Base-by-base conservation (phyloP, 2,113 vertebrate genomes). In the Stictonetta naevosa region DNA sequence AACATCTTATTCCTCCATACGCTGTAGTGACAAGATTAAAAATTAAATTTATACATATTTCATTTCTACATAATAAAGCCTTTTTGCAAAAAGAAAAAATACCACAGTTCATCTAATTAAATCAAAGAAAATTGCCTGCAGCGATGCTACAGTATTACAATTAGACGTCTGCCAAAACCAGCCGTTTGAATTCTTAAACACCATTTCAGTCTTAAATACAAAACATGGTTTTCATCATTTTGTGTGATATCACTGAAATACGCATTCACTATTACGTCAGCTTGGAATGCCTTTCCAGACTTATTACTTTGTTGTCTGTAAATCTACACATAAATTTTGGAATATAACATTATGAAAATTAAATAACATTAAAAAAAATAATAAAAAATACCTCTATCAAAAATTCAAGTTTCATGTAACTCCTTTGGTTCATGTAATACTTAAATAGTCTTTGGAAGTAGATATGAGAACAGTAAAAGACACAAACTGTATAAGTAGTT, bases 41-140 rank as follows among this genome's bases (percentile, higher is more conserved):
- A 98, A 98, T 98, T 98, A 98, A 98, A 98, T 98, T 98, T 98
- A 98, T 98, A 98, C 98, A 98, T 98, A 98, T 98, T 98, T 98
- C 97, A 98, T 98, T 98, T 97, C 98, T 98, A 97, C 98, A 98
- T 98, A 98, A 98, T 98, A 98, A 98, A 98, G 97, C 92, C 97
- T 98, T 98, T 98, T 98, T 97, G 91, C 90, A 97, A 98, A 98
- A 98, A 93, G 94, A 97, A 98, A 98, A 98, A 98, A 98, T 91
- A 97, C 97, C 95, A 98, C 96, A 96, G 97, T 98, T 98, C 97
- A 98, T 98, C 98, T 98, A 98, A 98, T 98, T 98, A 98, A 98
- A 98, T 98, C 98, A 98, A 98, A 98, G 98, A 97, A 98, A 98
- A 98, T 97, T 96, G 98, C 98, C 98, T 97, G 97, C 92, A 98